Conservation (phyloP, 2,113 vertebrate species). For the Pseudopodoces humilis region DNA sequence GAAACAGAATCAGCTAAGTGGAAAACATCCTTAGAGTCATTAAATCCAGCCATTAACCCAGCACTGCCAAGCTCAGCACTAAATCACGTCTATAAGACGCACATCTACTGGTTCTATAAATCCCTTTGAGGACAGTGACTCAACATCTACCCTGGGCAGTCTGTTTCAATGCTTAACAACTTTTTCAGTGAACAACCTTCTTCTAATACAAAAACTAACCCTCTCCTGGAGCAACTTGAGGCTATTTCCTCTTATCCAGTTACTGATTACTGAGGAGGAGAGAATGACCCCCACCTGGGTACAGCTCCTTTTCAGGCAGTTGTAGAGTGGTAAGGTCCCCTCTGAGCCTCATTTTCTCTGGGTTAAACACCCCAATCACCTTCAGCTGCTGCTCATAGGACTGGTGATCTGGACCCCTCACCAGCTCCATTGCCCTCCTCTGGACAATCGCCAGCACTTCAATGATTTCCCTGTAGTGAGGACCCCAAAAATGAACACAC, state of each 20-base stretch:
- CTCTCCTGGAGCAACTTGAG: background rate
- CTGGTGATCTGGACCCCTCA: background rate
- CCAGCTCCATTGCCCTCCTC: fast-evolving
- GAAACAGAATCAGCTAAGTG: background rate
- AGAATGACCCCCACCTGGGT: background rate
- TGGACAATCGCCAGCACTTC: background rate
- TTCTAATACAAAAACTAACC: background rate
- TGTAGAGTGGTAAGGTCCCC: background rate
- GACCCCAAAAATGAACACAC: background rate
- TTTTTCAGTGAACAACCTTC: background rate
- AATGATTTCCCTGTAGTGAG: background rate
- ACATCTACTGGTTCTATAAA: background rate
- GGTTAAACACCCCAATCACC: background rate
- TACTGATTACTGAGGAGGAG: background rate
- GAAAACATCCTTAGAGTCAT: background rate
- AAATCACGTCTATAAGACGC: fast-evolving
- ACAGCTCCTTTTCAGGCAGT: background rate
- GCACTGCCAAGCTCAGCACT: background rate
- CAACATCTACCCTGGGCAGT: background rate
- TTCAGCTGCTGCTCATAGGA: background rate
- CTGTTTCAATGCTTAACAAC: background rate
- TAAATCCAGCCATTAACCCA: background rate
- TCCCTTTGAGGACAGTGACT: background rate
- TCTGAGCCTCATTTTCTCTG: background rate
- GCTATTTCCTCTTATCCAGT: background rate